These are phyloP conservation scores for Pentalonia nigronervosa DNA, from an alignment of 1,140 invertebrate species.

Conservation along the genomic window DNA sequence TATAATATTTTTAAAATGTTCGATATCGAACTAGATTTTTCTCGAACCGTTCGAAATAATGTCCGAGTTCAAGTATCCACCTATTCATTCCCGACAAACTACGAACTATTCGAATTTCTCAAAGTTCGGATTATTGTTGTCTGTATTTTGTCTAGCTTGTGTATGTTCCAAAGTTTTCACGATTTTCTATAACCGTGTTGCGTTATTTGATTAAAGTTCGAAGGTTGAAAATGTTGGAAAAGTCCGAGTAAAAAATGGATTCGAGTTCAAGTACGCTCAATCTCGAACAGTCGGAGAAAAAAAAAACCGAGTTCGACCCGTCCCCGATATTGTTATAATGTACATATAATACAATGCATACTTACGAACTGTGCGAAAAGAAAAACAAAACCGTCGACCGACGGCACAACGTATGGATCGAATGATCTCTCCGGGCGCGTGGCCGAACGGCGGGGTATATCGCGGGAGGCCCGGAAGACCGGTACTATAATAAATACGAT, in stretches of 20 bases:
- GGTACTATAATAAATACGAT: not conserved
- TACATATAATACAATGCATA: not conserved
- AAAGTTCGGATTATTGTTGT: not conserved
- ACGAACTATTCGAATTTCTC: not conserved
- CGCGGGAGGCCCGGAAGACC: not conserved
- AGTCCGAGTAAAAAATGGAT: not conserved
- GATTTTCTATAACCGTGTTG: not conserved
- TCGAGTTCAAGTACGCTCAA: too few relatives aligned
- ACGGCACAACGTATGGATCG: not conserved
- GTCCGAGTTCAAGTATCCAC: not conserved
- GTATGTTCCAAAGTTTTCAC: not conserved
- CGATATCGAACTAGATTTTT: not conserved
- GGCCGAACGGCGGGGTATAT: too few relatives aligned
- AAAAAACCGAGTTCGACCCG: not conserved
- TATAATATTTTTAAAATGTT: not conserved
- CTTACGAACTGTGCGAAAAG: not conserved
- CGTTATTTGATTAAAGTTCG: not conserved
- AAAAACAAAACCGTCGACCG: not conserved
- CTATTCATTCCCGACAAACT: not conserved
- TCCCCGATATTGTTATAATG: not conserved
- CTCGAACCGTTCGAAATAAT: not conserved
- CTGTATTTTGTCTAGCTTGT: too few relatives aligned
- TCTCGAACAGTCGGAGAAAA: too few relatives aligned
- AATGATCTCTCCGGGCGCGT: not conserved
- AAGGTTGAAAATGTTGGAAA: not conserved